Evolutionary conservation across 2,888 invertebrate species (phyloP).

Genomic region (Mellilla xanthometata): DNA sequence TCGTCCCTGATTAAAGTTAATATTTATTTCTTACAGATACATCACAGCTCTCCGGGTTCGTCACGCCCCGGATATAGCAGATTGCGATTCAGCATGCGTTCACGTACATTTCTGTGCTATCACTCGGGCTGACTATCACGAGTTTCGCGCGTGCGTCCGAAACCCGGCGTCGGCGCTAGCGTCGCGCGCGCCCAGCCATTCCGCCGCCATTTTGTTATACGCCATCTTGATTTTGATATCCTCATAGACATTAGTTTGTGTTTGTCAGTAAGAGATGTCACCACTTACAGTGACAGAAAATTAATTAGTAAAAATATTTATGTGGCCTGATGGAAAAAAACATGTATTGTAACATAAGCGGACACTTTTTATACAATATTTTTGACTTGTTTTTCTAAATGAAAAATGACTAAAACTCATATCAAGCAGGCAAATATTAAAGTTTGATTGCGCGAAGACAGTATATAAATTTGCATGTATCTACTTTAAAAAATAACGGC

Average conservation of each 20-base stretch:
- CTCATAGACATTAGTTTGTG: conserved; percentile 35
- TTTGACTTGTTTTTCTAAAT: too few relatives aligned
- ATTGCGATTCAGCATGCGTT: conserved; percentile 89
- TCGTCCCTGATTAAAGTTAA: too few relatives aligned
- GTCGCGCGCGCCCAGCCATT: conserved; percentile 77
- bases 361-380: too few relatives aligned
- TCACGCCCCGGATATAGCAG: conserved; percentile 73
- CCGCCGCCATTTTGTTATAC: conserved; percentile 69
- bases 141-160: conserved; percentile 91
- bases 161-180: conserved; percentile 90
- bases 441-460: too few relatives aligned
- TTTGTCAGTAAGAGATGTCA: not conserved
- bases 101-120: conserved; percentile 94
- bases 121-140: conserved; percentile 90
- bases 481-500: too few relatives aligned
- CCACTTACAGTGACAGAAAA: too few relatives aligned
- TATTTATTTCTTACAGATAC: conserved; percentile 80
- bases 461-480: too few relatives aligned
- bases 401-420: too few relatives aligned
- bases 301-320: too few relatives aligned
- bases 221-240: conserved; percentile 66
- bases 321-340: too few relatives aligned
- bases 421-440: too few relatives aligned
- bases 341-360: too few relatives aligned
- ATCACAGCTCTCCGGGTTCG: conserved; percentile 89